Evolutionary conservation across 2,888 invertebrate genomes (phyloP), one percentile per base, ranked within the genome.

Genomic region (Congeria kusceri): DNA sequence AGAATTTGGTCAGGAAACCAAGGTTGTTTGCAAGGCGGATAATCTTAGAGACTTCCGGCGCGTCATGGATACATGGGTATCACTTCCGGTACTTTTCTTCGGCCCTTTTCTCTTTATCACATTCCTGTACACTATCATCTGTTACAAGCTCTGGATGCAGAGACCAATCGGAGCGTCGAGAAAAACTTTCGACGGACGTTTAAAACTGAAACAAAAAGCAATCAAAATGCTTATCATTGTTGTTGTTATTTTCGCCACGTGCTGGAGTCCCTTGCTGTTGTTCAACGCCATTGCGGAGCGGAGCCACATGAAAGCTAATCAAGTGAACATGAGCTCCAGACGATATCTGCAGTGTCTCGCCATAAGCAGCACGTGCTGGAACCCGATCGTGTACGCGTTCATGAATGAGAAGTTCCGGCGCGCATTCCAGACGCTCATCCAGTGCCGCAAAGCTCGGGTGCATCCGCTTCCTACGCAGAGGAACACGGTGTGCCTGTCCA

Each of bases 381-480:
- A 90, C 57, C 90, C 89, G 1, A 68, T 89, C 9, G 82, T 90
- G 11, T 89, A 89, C 61, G 86, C 89, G 2, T 87, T 89, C 56
- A 88, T 90, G 87, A 89, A 90, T 68, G 88, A 89, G 64, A 84
- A 85, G 20, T 90, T 90, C 66, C 57, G 88, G 18, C 85, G 84
- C 63, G 84, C 82, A 11, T 87, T 89, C 63, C 57, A 72, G 4
- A 80, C 73, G 5, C 59, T 86, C 0, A 53, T 89, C 27, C 39
- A 61, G 7, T 87, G 88, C 65, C 69, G 77, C 44, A 82, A 82
- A 44, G 58, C 39, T 11, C 70, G 70, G n/a, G 80, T 88, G 96
- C 96, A 80, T 72, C 87, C 80, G 13, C 44, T 97, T 97, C 20
- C 25, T 20, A 18, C 59, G 15, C 71, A 63, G 20, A 62, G 75